Conservation (phyloP, 2,888 invertebrate species). For the Synanthedon formicaeformis region DNA sequence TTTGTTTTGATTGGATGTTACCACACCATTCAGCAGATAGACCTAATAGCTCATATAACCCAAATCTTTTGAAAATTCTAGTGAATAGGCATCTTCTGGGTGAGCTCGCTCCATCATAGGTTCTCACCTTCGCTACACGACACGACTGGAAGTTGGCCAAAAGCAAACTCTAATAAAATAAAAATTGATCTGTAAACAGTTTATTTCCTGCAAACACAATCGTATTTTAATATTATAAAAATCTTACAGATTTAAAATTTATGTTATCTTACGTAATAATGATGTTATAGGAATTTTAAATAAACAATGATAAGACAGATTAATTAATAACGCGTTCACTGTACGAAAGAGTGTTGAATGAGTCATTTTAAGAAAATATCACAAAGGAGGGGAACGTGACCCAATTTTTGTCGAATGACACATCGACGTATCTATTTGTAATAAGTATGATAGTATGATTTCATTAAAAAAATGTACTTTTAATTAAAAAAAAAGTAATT, state of each 20-base stretch:
- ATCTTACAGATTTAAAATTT: no score
- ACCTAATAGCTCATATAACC: background rate
- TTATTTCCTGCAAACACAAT: no score
- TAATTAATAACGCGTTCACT: background rate
- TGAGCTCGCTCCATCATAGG: no score
- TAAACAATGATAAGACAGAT: background rate
- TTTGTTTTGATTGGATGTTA: slow-evolving; percentile 31
- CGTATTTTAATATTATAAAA: no score
- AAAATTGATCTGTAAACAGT: no score
- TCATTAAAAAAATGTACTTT: no score
- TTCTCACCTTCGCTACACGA: background rate
- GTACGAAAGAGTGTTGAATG: background rate
- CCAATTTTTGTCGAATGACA: slow-evolving; percentile 15
- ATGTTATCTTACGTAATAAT: background rate
- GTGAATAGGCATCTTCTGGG: no score
- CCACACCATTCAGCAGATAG: background rate
- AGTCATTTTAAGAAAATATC: background rate
- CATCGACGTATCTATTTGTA: slow-evolving; percentile 9
- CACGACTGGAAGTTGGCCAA: background rate
- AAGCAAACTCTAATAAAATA: background rate
- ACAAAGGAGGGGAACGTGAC: slow-evolving; percentile 14
- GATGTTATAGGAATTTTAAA: background rate
- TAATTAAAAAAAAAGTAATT: no score
- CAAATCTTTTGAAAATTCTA: background rate
- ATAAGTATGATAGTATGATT: no score